phyloP scores from a whole-genome alignment of 1,140 invertebrate genomes.

The Musca domestica region DNA sequence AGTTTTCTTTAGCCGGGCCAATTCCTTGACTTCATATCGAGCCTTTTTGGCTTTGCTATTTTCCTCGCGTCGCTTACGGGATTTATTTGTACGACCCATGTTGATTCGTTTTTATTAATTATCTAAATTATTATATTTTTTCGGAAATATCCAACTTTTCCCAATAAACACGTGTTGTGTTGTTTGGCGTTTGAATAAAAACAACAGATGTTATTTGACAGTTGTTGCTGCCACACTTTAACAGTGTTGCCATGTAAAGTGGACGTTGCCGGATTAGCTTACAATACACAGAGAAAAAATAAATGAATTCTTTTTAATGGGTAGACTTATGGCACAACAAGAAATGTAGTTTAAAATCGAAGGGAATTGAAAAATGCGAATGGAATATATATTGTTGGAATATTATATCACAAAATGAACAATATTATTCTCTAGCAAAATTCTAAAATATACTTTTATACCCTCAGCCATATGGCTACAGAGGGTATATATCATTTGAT shows the following conservation, averaged over 20 bases:
- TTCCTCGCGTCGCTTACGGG: slow-evolving; percentile 49
- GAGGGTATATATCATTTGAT: no score
- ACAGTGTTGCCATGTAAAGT: neutral
- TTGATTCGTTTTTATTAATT: slow-evolving; percentile 18
- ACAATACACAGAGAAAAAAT: no score
- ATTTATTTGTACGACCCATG: slow-evolving; percentile 49
- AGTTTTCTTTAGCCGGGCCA: slow-evolving; percentile 73
- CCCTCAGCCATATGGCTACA: no score
- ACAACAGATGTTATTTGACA: slow-evolving; percentile 13
- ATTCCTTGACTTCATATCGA: slow-evolving; percentile 76
- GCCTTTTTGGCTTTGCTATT: slow-evolving; percentile 66
- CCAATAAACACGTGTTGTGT: slow-evolving; percentile 24
- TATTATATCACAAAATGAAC: no score
- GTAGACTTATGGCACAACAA: no score
- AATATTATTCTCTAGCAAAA: no score
- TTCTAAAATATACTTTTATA: no score
- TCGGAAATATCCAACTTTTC: neutral
- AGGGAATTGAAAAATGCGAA: no score
- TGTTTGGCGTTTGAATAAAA: slow-evolving; percentile 1
- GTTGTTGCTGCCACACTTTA: neutral
- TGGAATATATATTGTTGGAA: no score
- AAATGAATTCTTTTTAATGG: no score
- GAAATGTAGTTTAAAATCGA: no score
- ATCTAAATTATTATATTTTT: neutral
- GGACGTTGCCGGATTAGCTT: no score